phyloP scores from a whole-genome alignment of 1,140 invertebrate species.

The Drosophila orosa region DNA sequence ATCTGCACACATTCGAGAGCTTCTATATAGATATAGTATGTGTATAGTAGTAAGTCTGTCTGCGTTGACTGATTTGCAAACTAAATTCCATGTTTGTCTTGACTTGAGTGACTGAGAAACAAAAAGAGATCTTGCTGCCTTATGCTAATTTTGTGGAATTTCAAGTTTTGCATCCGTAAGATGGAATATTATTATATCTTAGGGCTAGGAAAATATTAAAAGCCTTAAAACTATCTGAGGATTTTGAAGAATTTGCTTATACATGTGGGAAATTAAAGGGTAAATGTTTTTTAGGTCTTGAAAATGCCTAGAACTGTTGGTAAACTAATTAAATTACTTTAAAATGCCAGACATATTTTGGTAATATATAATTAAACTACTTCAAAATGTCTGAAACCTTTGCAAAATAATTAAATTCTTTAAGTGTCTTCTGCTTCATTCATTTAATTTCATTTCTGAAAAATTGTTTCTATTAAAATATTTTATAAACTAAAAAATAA shows the following conservation, averaged over 20 bases:
- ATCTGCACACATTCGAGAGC: constrained; percentile 28
- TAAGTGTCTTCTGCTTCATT: not conserved
- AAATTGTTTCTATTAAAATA: not conserved
- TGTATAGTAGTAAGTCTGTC: constrained; percentile 11
- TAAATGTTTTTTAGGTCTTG: not conserved
- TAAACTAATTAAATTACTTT: not conserved
- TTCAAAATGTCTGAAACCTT: not conserved
- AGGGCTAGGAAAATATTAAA: not conserved
- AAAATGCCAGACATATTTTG: not conserved
- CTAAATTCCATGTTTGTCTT: constrained; percentile 63
- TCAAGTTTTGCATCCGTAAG: constrained; percentile 21
- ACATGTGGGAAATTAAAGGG: too few relatives aligned
- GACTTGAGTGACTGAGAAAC: not conserved
- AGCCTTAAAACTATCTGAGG: not conserved
- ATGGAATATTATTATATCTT: not conserved
- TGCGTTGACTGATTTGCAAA: constrained; percentile 69
- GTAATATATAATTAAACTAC: not conserved
- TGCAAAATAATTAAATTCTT: not conserved
- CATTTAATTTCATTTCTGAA: not conserved
- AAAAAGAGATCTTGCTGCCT: constrained; percentile 33
- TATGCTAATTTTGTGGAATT: constrained; percentile 61
- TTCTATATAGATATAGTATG: constrained; percentile 5
- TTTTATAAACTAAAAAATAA: not conserved
- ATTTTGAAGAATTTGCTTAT: not conserved
- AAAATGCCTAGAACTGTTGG: not conserved